Conservation (phyloP, 2,888 invertebrate species). For the Catotricha subobsoleta region DNA sequence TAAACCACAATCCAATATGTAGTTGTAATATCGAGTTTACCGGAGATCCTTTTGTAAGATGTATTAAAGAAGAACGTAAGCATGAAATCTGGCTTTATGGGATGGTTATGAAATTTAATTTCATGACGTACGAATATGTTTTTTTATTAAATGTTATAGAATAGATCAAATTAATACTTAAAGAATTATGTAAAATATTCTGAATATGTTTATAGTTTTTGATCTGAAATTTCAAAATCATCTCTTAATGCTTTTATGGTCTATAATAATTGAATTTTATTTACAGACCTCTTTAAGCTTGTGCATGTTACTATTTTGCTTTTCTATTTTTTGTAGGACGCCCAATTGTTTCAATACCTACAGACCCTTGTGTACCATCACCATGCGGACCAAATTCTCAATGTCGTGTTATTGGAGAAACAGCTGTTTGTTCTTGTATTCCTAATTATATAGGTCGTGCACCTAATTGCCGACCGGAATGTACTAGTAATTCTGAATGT, state of each 20-base stretch:
- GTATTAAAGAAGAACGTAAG: slow-evolving; percentile 35
- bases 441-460: slow-evolving; percentile 63
- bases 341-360: slow-evolving; percentile 21
- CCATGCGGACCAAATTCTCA: slow-evolving; percentile 74
- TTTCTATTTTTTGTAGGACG: slow-evolving; percentile 8
- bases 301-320: slow-evolving; percentile 1
- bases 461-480: slow-evolving; percentile 74
- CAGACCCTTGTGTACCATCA: slow-evolving; percentile 61
- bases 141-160: too few species aligned
- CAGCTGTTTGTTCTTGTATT: slow-evolving; percentile 63
- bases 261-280: too few species aligned
- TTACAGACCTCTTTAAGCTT: neutral
- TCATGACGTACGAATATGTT: neutral
- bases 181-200: too few species aligned
- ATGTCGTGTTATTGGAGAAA: slow-evolving; percentile 57
- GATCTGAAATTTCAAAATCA: too few species aligned
- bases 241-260: too few species aligned
- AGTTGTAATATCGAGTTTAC: slow-evolving; percentile 55
- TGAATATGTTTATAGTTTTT: too few species aligned
- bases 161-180: too few species aligned
- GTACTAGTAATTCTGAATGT: slow-evolving; percentile 70
- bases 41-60: slow-evolving; percentile 68
- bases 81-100: neutral
- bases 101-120: neutral
- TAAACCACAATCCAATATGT: slow-evolving; percentile 74